A percentile compares a stretch with the other conserved stretches of the same genome.
phyloP scores from a whole-genome alignment of 2,888 invertebrate genomes.

The Norana najaformis region DNA sequence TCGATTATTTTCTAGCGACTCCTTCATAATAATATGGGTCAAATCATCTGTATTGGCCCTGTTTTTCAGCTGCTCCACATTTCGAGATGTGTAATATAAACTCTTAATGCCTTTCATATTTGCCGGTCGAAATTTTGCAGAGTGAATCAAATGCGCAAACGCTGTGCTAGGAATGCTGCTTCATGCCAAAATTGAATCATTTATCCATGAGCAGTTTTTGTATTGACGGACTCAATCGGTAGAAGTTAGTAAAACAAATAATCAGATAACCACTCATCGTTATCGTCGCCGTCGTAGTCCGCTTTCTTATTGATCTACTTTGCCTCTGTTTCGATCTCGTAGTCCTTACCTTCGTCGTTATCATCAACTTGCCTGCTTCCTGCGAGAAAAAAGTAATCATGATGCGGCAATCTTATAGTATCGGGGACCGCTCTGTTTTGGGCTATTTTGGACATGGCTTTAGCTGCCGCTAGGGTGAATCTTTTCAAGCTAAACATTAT shows the following conservation, averaged over 20 bases:
- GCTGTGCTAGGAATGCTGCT: background rate
- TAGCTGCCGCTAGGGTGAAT: too few relatives aligned
- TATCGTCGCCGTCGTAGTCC: background rate
- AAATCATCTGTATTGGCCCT: background rate
- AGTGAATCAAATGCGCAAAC: background rate
- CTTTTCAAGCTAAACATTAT: too few relatives aligned
- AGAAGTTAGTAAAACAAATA: background rate
- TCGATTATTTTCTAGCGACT: conserved; percentile 5
- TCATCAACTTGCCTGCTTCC: background rate
- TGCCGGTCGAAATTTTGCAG: background rate
- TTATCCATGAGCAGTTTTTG: background rate
- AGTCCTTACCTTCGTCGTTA: too few relatives aligned
- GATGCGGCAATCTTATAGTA: too few relatives aligned
- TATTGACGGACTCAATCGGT: background rate
- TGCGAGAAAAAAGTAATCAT: background rate
- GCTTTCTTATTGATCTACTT: background rate
- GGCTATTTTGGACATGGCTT: too few relatives aligned
- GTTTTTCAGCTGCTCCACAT: background rate
- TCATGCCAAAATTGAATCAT: background rate
- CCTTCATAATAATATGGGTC: background rate
- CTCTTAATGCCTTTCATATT: background rate
- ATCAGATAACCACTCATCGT: background rate
- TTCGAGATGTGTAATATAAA: background rate
- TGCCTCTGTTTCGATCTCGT: background rate
- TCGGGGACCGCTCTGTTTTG: too few relatives aligned